Base-by-base conservation (phyloP, 2,113 vertebrate species). In the Electrona antarctica region DNA sequence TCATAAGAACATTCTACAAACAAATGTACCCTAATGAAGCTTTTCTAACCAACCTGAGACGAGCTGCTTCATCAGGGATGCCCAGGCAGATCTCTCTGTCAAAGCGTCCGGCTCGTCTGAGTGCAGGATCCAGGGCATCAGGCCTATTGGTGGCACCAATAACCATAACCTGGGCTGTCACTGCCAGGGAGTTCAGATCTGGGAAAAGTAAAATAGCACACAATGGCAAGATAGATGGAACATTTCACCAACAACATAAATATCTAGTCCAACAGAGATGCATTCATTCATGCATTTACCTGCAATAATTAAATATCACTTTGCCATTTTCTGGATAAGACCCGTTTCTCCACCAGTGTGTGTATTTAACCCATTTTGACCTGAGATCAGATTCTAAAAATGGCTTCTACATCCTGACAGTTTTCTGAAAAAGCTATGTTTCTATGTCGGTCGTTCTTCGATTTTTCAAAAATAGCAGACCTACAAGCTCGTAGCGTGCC, bases 71-170 rank as follows among this genome's bases (percentile, higher is more conserved):
- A 56, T 98, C 96, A 0, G 98, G 98, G 76, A 99, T 99, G 1
- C 97, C 98, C 1, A 99, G 86, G 83, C 96, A 96, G 88, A 99
- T 96, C 80, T 99, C 98, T 78, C 94, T 78, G 90, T 99, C 97
- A 3, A 99, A 99, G 71, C 98, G 96, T 2, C 98, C 97, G 0
- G 97, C 98, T 13, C 97, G 89, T 51, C 98, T 93, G 66, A 99
- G 89, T 0, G 98, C 97, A 0, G 98, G 98, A 81, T 99, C 98
- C 67, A 99, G 73, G 0, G 97, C 92, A 78, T 99, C 98, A 0
- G 97, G 97, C 13, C 98, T 93, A 90, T 99, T 99, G 6, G 97
- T 99, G 73, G 98, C 97, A 0, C 98, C 98, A 0, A 99, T 96
- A 60, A 99, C 95, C 69, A 99, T 86, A 5, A 99, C 94, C 74